Percentiles rank a stretch among this genome's conserved stretches.
Conservation (phyloP, 2,888 invertebrate genomes). For the Neocrepidodera transversa region DNA sequence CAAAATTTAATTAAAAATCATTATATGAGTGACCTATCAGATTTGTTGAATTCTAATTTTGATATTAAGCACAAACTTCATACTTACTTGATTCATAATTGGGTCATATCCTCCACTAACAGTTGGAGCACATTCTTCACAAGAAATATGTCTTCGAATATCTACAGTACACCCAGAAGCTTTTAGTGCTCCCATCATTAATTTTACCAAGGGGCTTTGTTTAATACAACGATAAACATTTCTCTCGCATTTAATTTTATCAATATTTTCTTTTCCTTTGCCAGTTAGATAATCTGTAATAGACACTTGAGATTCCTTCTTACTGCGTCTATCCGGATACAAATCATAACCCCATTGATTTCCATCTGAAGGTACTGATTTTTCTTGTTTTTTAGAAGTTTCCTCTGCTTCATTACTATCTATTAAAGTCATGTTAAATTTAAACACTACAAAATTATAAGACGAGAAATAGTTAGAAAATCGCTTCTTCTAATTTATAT, state of each 20-base stretch:
- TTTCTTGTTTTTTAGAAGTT: background rate
- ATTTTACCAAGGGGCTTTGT: slow-evolving; percentile 80
- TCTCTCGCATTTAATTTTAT: slow-evolving; percentile 80
- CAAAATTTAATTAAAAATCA: too few relatives aligned
- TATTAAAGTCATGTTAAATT: background rate
- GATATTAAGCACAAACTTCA: too few relatives aligned
- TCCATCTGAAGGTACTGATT: slow-evolving; percentile 8
- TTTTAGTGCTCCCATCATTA: slow-evolving; percentile 85
- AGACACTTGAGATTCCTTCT: slow-evolving; percentile 66
- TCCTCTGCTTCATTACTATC: background rate
- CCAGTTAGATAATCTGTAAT: slow-evolving; percentile 48
- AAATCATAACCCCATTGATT: slow-evolving; percentile 77
- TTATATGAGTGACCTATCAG: too few relatives aligned
- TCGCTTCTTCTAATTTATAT: too few relatives aligned
- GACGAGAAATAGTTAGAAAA: too few relatives aligned
- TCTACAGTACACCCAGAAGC: slow-evolving; percentile 83
- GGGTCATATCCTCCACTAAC: slow-evolving; percentile 94
- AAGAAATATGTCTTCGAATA: slow-evolving; percentile 86
- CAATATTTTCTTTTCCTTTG: slow-evolving; percentile 73
- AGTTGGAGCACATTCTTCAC: slow-evolving; percentile 84
- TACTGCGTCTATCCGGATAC: slow-evolving; percentile 82
- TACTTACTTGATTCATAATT: slow-evolving; percentile 73
- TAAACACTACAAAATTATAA: too few relatives aligned
- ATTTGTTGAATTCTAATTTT: too few relatives aligned
- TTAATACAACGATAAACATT: slow-evolving; percentile 79